Evolutionary conservation across 2,113 vertebrate species (phyloP).

Genomic region (Strigops habroptila): DNA sequence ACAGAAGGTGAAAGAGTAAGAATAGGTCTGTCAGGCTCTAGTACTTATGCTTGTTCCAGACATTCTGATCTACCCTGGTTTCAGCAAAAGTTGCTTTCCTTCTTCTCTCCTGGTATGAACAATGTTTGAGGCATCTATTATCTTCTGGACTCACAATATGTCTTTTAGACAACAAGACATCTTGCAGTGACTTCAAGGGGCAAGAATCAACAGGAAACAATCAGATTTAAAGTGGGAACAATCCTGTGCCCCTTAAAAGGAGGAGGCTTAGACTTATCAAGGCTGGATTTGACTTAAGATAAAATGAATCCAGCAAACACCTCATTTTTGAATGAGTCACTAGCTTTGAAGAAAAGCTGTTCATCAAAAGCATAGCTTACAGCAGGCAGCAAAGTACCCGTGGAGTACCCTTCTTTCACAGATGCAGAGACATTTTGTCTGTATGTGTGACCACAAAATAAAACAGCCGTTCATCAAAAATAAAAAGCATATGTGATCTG

Average conservation of each 20-base stretch:
- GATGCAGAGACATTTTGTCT: background rate
- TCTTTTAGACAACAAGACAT: background rate
- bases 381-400: background rate
- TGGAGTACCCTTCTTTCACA: background rate
- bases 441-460: background rate
- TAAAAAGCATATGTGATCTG: background rate
- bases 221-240: background rate
- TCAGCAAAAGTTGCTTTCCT: background rate
- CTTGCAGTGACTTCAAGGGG: background rate
- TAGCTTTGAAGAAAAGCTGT: background rate
- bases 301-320: background rate
- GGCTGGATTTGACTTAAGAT: background rate
- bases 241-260: background rate
- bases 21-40: background rate
- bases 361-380: background rate
- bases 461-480: background rate
- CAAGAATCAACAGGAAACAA: background rate
- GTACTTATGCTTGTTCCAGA: background rate
- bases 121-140: background rate
- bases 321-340: background rate
- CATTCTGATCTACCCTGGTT: background rate
- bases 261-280: background rate
- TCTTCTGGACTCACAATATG: background rate
- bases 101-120: background rate
- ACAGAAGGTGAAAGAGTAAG: background rate